phyloP scores from a whole-genome alignment of 1,140 invertebrate genomes.

The Anoplophora glabripennis region DNA sequence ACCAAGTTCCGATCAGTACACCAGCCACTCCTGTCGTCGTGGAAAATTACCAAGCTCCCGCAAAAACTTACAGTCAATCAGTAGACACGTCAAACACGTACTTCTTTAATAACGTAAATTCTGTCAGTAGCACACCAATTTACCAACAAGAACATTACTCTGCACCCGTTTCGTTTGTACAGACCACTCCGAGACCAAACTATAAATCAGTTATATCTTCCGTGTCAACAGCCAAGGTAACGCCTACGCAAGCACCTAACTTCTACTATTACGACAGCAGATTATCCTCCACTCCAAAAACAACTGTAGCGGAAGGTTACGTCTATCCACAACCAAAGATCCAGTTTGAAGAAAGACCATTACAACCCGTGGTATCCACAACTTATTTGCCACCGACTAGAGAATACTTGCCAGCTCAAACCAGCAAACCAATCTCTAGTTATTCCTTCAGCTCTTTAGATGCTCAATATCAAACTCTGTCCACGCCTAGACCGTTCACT shows the following conservation, averaged over 20 bases:
- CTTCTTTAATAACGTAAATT: conserved; percentile 17
- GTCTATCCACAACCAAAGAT: conserved; percentile 49
- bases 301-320: conserved; percentile 46
- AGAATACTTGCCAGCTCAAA: conserved; percentile 10
- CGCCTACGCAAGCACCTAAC: conserved; percentile 14
- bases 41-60: conserved; percentile 20
- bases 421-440: conserved; percentile 29
- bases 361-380: conserved; percentile 25
- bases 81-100: conserved; percentile 1
- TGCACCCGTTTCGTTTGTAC: conserved; percentile 8
- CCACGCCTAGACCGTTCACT: conserved; percentile 10
- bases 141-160: neutral
- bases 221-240: conserved; percentile 23
- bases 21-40: conserved; percentile 29
- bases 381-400: conserved; percentile 3
- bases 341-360: conserved; percentile 45
- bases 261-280: conserved; percentile 33
- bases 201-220: conserved; percentile 31
- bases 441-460: conserved; percentile 32
- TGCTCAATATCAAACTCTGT: conserved; percentile 25
- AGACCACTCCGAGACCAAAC: conserved; percentile 38
- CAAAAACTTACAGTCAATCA: conserved; percentile 1
- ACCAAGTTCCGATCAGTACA: conserved; percentile 9
- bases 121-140: conserved; percentile 5
- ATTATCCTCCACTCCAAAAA: conserved; percentile 21